These are phyloP conservation scores for Eugnorisma glareosa DNA, from an alignment of 2,888 invertebrate species.

Conservation along the genomic window DNA sequence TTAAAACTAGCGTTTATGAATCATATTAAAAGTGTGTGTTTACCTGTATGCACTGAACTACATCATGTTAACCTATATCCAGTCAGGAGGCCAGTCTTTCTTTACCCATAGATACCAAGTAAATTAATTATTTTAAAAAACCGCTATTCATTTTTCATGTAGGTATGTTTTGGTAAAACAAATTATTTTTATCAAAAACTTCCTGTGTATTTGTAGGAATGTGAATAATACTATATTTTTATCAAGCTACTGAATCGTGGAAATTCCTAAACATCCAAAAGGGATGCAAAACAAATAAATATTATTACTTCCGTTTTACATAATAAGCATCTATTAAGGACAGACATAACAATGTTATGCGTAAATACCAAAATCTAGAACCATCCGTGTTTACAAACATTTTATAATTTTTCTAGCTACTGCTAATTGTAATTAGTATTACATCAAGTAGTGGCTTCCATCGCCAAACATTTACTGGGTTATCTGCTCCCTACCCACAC, in stretches of 20 bases:
- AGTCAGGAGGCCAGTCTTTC: not conserved
- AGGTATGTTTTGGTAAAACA: not conserved
- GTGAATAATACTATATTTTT: not conserved
- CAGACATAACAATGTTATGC: not conserved
- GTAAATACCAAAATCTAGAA: not conserved
- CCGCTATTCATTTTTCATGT: not conserved
- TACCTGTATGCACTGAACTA: conserved; percentile 17
- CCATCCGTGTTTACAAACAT: conserved; percentile 4
- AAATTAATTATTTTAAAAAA: not conserved
- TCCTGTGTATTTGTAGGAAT: not conserved
- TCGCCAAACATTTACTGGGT: conserved; percentile 43
- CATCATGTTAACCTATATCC: not conserved
- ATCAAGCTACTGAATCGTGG: not conserved
- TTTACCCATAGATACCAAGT: not conserved
- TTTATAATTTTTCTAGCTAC: conserved; percentile 25
- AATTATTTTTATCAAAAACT: conserved; percentile 8
- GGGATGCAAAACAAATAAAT: not conserved
- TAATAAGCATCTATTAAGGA: not conserved
- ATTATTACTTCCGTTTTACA: not conserved
- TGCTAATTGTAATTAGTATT: conserved; percentile 46
- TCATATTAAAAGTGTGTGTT: not conserved
- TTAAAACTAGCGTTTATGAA: conserved; percentile 14
- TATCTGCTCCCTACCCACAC: conserved; percentile 58
- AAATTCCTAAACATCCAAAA: not conserved
- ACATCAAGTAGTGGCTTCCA: conserved; percentile 35